phyloP scores from a whole-genome alignment of 2,888 invertebrate genomes.

The Agriotes lineatus region DNA sequence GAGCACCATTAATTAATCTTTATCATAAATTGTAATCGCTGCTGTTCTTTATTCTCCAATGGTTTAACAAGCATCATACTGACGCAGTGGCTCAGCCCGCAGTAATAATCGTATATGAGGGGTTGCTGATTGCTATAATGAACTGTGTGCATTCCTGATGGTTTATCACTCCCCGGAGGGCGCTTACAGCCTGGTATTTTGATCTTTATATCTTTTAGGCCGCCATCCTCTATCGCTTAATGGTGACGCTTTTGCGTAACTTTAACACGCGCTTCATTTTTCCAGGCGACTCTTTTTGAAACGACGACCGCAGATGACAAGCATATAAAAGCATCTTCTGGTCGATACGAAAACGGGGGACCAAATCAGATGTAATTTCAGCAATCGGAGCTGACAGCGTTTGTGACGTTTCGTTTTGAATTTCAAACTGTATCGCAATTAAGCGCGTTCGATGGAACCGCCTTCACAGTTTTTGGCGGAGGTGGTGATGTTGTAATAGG shows the following conservation, averaged over 20 bases:
- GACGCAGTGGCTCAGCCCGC: neutral
- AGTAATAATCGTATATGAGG: slow-evolving; percentile 18
- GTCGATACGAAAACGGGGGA: neutral
- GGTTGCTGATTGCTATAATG: slow-evolving; percentile 39
- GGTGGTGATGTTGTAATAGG: neutral
- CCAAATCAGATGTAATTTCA: neutral
- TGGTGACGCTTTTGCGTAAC: neutral
- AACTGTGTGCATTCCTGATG: slow-evolving; percentile 30
- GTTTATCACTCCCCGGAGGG: slow-evolving; percentile 23
- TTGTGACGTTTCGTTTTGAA: neutral
- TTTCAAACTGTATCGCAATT: neutral
- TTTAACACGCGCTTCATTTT: neutral
- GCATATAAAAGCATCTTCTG: neutral
- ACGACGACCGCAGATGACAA: too few species aligned
- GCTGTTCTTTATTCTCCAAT: slow-evolving; percentile 4
- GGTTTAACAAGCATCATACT: slow-evolving; percentile 21
- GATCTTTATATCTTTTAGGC: slow-evolving; percentile 26
- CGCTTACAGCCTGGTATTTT: slow-evolving; percentile 25
- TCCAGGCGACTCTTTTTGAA: too few species aligned
- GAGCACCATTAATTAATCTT: too few species aligned
- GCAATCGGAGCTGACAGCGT: neutral
- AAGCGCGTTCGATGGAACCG: neutral
- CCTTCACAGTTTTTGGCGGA: neutral
- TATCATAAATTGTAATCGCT: too few species aligned
- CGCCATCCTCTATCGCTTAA: neutral